Conservation (phyloP, 2,113 vertebrate species). For the Pogona vitticeps region DNA sequence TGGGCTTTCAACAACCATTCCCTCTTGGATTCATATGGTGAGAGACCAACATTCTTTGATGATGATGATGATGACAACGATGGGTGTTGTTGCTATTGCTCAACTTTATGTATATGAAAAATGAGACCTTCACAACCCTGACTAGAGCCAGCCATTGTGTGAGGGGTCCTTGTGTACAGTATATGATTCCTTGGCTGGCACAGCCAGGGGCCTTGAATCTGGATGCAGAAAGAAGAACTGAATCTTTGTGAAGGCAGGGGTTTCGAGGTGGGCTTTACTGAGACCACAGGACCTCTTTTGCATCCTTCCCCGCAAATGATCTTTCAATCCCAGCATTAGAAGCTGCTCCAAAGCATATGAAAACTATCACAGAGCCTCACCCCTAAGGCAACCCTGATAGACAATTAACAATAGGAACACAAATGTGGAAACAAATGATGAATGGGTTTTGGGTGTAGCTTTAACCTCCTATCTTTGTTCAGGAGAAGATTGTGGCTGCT, state of each 20-base stretch:
- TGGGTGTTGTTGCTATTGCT: slow-evolving; percentile 1
- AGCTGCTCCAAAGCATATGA: slow-evolving; percentile 20
- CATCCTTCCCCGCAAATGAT: accelerated
- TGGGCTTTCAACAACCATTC: slow-evolving; percentile 67
- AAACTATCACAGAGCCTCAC: slow-evolving; percentile 55
- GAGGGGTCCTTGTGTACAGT: not conserved
- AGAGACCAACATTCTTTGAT: slow-evolving; percentile 45
- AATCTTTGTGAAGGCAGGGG: accelerated
- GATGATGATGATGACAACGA: not conserved
- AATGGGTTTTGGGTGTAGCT: slow-evolving; percentile 63
- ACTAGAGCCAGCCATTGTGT: slow-evolving; percentile 34
- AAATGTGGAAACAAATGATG: slow-evolving; percentile 65
- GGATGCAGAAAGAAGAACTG: not conserved
- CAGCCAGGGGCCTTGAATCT: accelerated
- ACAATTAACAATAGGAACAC: slow-evolving; percentile 71
- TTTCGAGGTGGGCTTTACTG: accelerated
- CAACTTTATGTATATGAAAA: slow-evolving; percentile 56
- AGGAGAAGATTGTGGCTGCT: slow-evolving; percentile 63
- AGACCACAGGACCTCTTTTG: not conserved
- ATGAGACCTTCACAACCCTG: slow-evolving; percentile 46
- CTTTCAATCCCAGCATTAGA: slow-evolving; percentile 44
- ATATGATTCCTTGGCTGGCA: not conserved
- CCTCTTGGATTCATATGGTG: slow-evolving; percentile 52
- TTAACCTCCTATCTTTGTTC: slow-evolving; percentile 63
- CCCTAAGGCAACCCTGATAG: slow-evolving; percentile 58